A percentile compares a stretch with the other conserved stretches of the same genome.
These are phyloP conservation scores for Phyllostomus discolor DNA, from an alignment of 2,113 vertebrate species.

Conservation along the genomic window DNA sequence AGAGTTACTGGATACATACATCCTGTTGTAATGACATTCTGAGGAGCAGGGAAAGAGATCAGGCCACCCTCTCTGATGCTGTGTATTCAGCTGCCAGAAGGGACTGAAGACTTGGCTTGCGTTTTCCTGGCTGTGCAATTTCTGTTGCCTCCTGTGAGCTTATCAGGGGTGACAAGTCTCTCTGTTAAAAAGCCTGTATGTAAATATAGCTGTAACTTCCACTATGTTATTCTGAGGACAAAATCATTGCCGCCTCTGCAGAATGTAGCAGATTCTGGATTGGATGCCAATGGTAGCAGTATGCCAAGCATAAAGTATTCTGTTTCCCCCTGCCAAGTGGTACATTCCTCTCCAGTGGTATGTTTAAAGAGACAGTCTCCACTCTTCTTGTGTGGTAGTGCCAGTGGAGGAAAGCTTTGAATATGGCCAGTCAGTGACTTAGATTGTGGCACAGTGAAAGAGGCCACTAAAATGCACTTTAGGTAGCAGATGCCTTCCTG, in stretches of 20 bases:
- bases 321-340: conserved; percentile 20
- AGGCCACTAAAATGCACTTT: conserved; percentile 4
- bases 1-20: neutral
- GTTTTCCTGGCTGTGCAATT: conserved; percentile 52
- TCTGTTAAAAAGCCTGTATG: conserved; percentile 43
- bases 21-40: conserved; percentile 3
- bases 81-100: conserved; percentile 41
- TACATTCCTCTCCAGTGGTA: conserved; percentile 34
- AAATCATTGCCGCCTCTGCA: conserved; percentile 54
- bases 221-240: conserved; percentile 51
- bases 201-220: conserved; percentile 57
- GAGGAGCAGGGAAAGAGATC: neutral
- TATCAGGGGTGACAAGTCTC: conserved; percentile 42
- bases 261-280: conserved; percentile 48
- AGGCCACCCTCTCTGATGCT: neutral
- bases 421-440: neutral
- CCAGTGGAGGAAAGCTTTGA: neutral
- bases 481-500: conserved; percentile 2
- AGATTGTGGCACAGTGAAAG: neutral
- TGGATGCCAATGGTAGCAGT: conserved; percentile 45
- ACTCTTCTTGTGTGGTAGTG: neutral
- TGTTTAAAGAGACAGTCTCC: conserved; percentile 29
- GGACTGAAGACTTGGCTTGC: conserved; percentile 31
- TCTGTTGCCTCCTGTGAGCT: conserved; percentile 33
- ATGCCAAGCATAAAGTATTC: conserved; percentile 53